Evolutionary conservation across 2,113 vertebrate species (phyloP).

Genomic region (Pygathrix nemaeus): DNA sequence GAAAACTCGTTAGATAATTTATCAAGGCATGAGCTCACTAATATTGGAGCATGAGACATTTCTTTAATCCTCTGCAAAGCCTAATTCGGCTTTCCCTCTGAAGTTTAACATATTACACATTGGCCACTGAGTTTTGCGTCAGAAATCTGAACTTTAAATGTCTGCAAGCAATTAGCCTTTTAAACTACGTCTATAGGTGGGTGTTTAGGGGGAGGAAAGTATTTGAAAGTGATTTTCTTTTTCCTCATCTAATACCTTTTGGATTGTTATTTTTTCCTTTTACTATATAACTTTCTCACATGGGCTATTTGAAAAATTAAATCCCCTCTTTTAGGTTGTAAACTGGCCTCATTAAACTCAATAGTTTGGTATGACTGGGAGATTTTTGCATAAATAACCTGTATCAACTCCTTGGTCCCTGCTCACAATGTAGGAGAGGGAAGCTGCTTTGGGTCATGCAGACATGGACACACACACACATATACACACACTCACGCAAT

Average conservation of each 20-base stretch:
- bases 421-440: background rate
- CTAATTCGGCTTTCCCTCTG: background rate
- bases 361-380: background rate
- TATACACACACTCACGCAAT: background rate
- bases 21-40: background rate
- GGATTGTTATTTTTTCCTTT: constrained; percentile 22
- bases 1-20: background rate
- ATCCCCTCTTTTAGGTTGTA: background rate
- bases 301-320: background rate
- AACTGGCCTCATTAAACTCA: background rate
- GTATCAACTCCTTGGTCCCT: background rate
- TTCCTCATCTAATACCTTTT: background rate
- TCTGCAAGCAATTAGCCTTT: background rate
- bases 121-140: background rate
- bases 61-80: background rate
- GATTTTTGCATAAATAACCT: background rate
- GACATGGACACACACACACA: background rate
- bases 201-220: background rate
- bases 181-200: background rate
- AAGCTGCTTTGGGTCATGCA: background rate
- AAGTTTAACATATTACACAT: background rate
- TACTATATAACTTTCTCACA: background rate
- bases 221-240: background rate
- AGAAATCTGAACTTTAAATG: background rate
- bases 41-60: background rate